Conservation (phyloP, 2,113 vertebrate species). For the Acanthisitta chloris region DNA sequence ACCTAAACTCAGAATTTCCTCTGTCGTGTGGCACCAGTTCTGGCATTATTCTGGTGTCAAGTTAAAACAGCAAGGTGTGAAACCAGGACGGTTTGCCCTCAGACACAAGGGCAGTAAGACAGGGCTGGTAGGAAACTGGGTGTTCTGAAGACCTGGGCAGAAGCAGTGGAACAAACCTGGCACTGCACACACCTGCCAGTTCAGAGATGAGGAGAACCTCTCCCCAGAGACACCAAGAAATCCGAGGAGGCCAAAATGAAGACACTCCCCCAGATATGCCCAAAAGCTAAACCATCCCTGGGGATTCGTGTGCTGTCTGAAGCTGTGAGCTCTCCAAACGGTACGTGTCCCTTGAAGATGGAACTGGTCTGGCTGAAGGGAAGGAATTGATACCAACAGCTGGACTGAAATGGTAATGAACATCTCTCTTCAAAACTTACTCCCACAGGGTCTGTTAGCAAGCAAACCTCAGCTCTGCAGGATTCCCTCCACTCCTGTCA, state of each 20-base stretch:
- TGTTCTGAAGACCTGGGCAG: neutral
- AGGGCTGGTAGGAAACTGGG: neutral
- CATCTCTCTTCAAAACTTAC: neutral
- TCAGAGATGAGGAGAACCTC: neutral
- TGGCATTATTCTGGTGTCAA: neutral
- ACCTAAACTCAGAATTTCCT: conserved; percentile 28
- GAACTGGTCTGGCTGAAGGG: neutral
- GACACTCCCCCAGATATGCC: neutral
- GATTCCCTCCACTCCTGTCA: neutral
- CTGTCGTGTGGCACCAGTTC: neutral
- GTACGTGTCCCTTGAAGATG: neutral
- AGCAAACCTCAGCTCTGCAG: neutral
- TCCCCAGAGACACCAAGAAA: neutral
- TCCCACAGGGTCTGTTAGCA: neutral
- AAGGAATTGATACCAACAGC: neutral
- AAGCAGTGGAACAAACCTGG: neutral
- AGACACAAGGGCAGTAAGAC: neutral
- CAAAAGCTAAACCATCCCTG: neutral
- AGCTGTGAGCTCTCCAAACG: neutral
- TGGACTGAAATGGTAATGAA: conserved; percentile 41
- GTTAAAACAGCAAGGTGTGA: neutral
- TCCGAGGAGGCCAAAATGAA: neutral
- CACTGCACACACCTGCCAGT: neutral
- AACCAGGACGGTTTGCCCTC: neutral
- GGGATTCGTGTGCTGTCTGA: neutral